Evolutionary conservation across 2,113 vertebrate species (phyloP).

Genomic region (Hepsetus odoe): DNA sequence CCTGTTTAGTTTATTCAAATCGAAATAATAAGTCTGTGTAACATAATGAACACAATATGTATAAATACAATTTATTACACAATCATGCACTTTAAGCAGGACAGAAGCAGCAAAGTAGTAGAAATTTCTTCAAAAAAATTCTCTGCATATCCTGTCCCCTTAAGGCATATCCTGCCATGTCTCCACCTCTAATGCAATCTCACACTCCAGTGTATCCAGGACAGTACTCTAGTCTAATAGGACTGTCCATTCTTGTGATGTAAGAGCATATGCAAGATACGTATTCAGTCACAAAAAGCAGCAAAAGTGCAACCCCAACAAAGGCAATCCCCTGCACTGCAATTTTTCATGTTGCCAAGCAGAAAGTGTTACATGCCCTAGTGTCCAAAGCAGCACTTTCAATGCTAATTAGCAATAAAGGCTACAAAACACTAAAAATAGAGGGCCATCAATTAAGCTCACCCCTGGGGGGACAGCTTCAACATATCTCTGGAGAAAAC

Average conservation of each 20-base stretch:
- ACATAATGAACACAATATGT: too few relatives aligned
- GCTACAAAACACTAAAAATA: constrained; percentile 68
- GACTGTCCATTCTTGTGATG: constrained; percentile 18
- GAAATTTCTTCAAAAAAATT: neutral
- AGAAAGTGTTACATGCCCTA: constrained; percentile 52
- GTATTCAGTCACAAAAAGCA: constrained; percentile 29
- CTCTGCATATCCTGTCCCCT: neutral
- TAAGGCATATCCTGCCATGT: neutral
- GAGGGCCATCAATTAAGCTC: constrained; percentile 66
- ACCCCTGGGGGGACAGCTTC: constrained; percentile 59
- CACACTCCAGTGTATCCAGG: neutral
- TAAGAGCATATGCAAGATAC: neutral
- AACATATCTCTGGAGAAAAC: constrained; percentile 56
- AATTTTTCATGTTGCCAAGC: constrained; percentile 43
- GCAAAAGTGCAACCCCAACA: neutral
- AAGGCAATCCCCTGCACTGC: constrained; percentile 36
- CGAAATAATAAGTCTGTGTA: too few relatives aligned
- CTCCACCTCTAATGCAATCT: constrained; percentile 45
- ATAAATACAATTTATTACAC: too few relatives aligned
- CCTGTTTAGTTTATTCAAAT: constrained; percentile 10
- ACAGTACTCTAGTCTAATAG: constrained; percentile 17
- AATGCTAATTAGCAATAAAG: constrained; percentile 67
- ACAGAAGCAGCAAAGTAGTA: constrained; percentile 16
- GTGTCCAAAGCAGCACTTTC: constrained; percentile 60
- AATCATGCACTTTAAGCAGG: constrained; percentile 31